Evolutionary conservation across 2,113 vertebrate species (phyloP).

Genomic region (Pungitius pungitius): DNA sequence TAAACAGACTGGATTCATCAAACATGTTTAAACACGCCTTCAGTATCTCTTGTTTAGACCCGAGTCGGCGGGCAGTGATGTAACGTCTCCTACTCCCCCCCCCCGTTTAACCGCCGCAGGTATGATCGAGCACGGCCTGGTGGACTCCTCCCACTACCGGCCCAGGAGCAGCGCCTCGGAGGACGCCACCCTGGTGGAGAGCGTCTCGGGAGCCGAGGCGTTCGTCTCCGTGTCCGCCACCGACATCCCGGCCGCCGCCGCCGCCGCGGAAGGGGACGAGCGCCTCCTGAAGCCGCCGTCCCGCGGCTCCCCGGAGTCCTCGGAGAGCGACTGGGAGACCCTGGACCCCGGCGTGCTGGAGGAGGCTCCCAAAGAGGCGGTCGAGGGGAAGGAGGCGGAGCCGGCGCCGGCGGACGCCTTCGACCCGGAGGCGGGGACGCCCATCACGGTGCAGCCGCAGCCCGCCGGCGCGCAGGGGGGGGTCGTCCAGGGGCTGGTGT

Average conservation of each 20-base stretch:
- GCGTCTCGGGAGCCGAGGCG: constrained; percentile 70
- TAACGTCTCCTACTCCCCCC: neutral
- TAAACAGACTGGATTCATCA: no score
- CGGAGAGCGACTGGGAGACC: constrained; percentile 97
- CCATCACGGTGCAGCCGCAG: constrained; percentile 86
- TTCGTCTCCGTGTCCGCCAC: constrained; percentile 78
- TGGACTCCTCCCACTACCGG: constrained; percentile 91
- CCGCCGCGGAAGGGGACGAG: constrained; percentile 25
- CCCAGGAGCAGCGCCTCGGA: constrained; percentile 89
- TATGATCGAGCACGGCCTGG: constrained; percentile 95
- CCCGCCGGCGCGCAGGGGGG: constrained; percentile 62
- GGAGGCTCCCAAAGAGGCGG: constrained; percentile 72
- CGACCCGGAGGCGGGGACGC: constrained; percentile 69
- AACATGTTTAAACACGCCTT: no score
- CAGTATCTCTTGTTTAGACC: no score
- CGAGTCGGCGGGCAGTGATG: no score
- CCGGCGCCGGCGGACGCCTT: constrained; percentile 58
- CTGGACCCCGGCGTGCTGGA: constrained; percentile 90
- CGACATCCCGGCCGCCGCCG: constrained; percentile 47
- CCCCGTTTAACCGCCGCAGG: constrained; percentile 73
- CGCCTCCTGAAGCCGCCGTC: constrained; percentile 83
- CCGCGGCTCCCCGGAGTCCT: constrained; percentile 85
- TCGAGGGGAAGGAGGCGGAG: constrained; percentile 36
- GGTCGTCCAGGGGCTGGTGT: constrained; percentile 87
- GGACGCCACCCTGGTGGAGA: constrained; percentile 75